These are phyloP conservation scores for Glossophaga mutica DNA, from an alignment of 2,797 vertebrate genomes.

Conservation along the genomic window DNA sequence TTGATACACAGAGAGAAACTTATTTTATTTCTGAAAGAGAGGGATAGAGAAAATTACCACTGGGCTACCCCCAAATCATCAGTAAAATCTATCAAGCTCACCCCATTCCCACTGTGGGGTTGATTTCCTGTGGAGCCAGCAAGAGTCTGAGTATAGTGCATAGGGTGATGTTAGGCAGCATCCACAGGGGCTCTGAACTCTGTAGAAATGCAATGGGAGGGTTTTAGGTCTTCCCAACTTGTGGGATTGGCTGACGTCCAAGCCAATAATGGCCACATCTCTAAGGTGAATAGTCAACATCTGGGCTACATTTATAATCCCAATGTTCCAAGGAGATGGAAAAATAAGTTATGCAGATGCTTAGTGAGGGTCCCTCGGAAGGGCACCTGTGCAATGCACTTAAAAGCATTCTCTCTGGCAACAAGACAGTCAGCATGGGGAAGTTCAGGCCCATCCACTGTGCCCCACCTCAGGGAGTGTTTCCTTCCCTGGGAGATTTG, in stretches of 20 bases:
- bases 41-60: background rate
- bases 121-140: background rate
- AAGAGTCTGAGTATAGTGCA: background rate
- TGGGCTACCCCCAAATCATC: background rate
- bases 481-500: background rate
- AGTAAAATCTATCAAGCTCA: background rate
- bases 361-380: conserved; percentile 57
- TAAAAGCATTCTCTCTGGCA: conserved; percentile 44
- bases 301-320: conserved; percentile 73
- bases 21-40: background rate
- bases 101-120: background rate
- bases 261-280: conserved; percentile 73
- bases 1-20: background rate
- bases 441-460: background rate
- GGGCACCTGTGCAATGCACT: background rate
- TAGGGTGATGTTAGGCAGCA: background rate
- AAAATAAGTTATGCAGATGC: conserved; percentile 58
- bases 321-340: conserved; percentile 62
- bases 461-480: background rate
- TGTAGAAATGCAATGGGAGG: conserved; percentile 37
- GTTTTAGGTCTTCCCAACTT: conserved; percentile 62
- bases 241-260: conserved; percentile 71
- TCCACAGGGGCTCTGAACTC: conserved; percentile 34
- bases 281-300: conserved; percentile 73
- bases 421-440: background rate